Percentiles rank a stretch among this genome's conserved stretches.
Conservation (phyloP, 1,140 invertebrate genomes). For the Megalopta genalis region DNA sequence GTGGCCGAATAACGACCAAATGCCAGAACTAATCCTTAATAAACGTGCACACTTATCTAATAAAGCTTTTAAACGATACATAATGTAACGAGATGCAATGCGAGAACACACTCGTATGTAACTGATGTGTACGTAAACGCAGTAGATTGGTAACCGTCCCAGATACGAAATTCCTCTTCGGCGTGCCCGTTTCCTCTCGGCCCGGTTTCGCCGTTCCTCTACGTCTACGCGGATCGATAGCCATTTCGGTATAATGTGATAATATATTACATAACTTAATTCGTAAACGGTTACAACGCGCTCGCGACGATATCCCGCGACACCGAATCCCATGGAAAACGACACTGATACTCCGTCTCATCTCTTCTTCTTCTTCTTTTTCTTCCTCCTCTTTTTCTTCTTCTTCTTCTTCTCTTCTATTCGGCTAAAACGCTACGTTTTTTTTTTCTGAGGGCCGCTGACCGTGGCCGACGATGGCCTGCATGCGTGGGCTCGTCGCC, state of each 20-base stretch:
- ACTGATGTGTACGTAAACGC: conserved; percentile 37
- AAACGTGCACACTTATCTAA: conserved; percentile 63
- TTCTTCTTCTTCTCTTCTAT: background rate
- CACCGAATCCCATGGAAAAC: too few species aligned
- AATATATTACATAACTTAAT: conserved; percentile 11
- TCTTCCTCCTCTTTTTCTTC: too few species aligned
- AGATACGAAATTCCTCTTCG: background rate
- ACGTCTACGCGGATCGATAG: conserved; percentile 4
- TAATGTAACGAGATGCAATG: conserved; percentile 50
- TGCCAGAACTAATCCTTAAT: conserved; percentile 45
- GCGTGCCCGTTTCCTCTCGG: too few species aligned
- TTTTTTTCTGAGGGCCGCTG: background rate
- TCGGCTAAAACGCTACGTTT: conserved; percentile 13
- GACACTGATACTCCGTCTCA: too few species aligned
- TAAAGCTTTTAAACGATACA: conserved; percentile 61
- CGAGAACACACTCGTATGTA: conserved; percentile 53
- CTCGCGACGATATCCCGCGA: background rate
- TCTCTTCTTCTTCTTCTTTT: too few species aligned
- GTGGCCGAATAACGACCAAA: conserved; percentile 30
- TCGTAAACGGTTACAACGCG: background rate
- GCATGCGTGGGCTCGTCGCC: conserved; percentile 6
- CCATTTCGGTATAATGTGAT: background rate
- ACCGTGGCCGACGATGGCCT: conserved; percentile 13
- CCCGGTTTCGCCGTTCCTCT: too few species aligned
- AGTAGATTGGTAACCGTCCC: conserved; percentile 26